Base-by-base conservation (phyloP, 2,797 vertebrate species). In the Pachyuromys duprasi region DNA sequence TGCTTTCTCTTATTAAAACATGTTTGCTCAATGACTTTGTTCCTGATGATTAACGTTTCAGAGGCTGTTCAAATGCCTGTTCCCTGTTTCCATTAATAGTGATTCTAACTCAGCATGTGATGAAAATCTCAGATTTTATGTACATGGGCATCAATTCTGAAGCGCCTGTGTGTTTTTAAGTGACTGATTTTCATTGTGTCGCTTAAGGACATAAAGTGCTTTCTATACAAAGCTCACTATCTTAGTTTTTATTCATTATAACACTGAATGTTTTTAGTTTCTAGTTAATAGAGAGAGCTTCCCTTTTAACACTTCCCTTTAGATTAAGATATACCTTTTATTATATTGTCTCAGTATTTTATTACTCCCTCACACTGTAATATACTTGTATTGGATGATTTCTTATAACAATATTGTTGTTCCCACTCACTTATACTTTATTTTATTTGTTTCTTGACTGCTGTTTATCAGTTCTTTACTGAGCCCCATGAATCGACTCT, bases 261-360 rank as follows among this genome's bases (percentile, higher is more conserved):
- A 94, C 75, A 20, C 33, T 79, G 93, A 78, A 65, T 18, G 81
- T 24, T 90, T 92, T 93, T 81, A n/a, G 45, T 83, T 97, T 94
- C 49, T 90, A 82, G 45, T 78, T 93, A 94, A n/a, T 89, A 42
- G 65, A 78, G 62, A 81, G 78, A 26, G 75, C 86, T 55, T 75
- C 9, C 42, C 36, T 89, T 91, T 93, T 79, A 90, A 62, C 3
- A 63, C 89, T 84, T 95, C 86, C 11, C 20, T 88, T 95, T 95
- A 88, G 69, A 80, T 2, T 74, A 88, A 88, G 63, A 36, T 74
- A 42, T 63, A 70, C 14, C 33, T 86, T 96, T 86, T 75, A 62
- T 92, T 93, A 57, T 87, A 60, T 63, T 24, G 60, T 78, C 60
- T 80, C 92, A 87, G 17, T 36, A 42, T 88, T 95, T 92, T 86